A percentile compares a stretch with the other conserved stretches of the same genome.
phyloP scores from a whole-genome alignment of 2,888 invertebrate genomes.

The Sturmia bella region DNA sequence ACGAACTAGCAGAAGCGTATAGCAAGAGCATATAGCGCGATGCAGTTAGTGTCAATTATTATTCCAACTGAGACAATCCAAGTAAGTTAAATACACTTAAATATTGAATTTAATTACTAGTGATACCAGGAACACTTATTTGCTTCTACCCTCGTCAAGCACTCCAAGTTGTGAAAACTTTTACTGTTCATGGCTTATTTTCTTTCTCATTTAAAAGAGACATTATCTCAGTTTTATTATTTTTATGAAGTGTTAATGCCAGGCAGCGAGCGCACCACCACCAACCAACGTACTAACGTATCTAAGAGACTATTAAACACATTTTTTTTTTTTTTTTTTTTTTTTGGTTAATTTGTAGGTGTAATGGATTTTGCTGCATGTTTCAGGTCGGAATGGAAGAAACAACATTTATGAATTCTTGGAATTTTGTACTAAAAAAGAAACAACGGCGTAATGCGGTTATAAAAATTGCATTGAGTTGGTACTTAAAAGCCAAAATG shows the following conservation, averaged over 20 bases:
- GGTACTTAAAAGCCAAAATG: constrained; percentile 31
- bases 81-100: too few species aligned
- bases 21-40: too few species aligned
- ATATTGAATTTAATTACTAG: too few species aligned
- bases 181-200: constrained; percentile 7
- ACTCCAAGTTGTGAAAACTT: too few species aligned
- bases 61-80: too few species aligned
- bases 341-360: background rate
- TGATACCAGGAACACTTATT: too few species aligned
- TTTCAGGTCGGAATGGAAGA: constrained; percentile 9
- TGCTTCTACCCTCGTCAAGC: too few species aligned
- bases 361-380: constrained; percentile 18
- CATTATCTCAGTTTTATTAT: constrained; percentile 44
- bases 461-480: constrained; percentile 44
- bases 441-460: constrained; percentile 17
- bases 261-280: background rate
- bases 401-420: constrained; percentile 63
- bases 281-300: too few species aligned
- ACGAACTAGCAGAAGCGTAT: too few species aligned
- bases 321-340: background rate
- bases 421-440: constrained; percentile 47
- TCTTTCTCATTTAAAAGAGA: constrained; percentile 2
- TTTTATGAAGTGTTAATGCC: constrained; percentile 57
- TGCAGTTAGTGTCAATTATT: too few species aligned
- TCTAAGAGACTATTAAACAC: too few species aligned